phyloP scores from a whole-genome alignment of 2,113 vertebrate species.

The Erinaceus europaeus region DNA sequence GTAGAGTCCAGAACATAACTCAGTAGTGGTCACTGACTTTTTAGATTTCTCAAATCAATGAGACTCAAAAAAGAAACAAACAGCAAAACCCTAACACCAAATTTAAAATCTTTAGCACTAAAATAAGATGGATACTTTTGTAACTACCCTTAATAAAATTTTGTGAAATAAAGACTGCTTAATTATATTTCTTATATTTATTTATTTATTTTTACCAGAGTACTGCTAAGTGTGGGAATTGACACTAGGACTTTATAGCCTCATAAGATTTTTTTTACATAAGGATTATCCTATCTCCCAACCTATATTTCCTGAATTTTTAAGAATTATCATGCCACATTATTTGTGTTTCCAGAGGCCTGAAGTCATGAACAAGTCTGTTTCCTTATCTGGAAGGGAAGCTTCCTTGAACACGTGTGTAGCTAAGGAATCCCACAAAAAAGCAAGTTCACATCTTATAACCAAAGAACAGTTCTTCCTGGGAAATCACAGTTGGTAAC shows the following conservation, averaged over 20 bases:
- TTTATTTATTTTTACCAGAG: too few relatives aligned
- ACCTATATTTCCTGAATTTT: too few relatives aligned
- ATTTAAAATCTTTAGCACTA: background rate
- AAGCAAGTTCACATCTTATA: slow-evolving; percentile 25
- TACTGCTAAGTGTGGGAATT: too few relatives aligned
- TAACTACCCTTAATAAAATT: background rate
- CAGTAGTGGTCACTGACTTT: too few relatives aligned
- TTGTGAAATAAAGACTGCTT: background rate
- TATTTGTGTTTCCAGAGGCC: slow-evolving; percentile 16
- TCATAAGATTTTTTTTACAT: too few relatives aligned
- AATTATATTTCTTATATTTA: background rate
- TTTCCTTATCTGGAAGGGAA: background rate
- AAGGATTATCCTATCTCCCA: too few relatives aligned
- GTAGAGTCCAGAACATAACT: too few relatives aligned
- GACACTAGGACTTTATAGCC: too few relatives aligned
- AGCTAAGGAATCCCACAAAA: background rate
- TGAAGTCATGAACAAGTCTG: background rate
- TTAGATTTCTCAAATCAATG: background rate
- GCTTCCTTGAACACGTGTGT: background rate
- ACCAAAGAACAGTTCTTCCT: slow-evolving; percentile 24
- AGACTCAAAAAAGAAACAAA: slow-evolving; percentile 8
- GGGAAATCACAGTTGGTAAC: slow-evolving; percentile 10
- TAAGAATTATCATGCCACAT: background rate
- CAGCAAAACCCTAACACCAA: too few relatives aligned
- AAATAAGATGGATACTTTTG: background rate